Evolutionary conservation across 2,888 invertebrate species (phyloP), one percentile per base, ranked within the genome.

Genomic region (Portevinia maculata): DNA sequence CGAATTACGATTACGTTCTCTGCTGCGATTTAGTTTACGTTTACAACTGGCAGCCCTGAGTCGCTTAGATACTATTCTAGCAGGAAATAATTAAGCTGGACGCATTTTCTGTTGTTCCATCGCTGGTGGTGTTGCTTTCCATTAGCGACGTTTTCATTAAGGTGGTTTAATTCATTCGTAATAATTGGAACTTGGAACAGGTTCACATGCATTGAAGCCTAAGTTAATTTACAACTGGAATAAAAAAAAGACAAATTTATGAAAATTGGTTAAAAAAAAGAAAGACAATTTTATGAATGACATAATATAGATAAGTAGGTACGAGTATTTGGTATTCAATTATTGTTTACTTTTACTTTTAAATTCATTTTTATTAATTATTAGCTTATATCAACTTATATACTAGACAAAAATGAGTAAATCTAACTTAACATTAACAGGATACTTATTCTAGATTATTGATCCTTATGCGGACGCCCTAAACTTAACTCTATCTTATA

Each of bases 21-120:
- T 67, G 60, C 17, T 55, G 28, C 13, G 48, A 37, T 13, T 57
- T 30, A 28, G 19, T 7, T 62, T 44, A 19, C 28, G 41, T 13
- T 55, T 59, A 6, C 34, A 28, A 73, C 71, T 71, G 52, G 64
- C 8, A 55, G 30, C 19, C n/a, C n/a, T 3, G 3, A n/a, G 57
- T n/a, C 13, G 67, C 28, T n/a, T 3, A 6, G 8, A 9, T 41
- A 50, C 21, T 69, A 57, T 1, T 48, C 19, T 39, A 48, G 53
- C 53, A 32, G 21, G 17, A 59, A 65, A 67, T 67, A 65, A 67
- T 79, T 60, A 53, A 55, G 30, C 28, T 30, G 37, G 60, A 52
- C 39, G 37, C 39, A 32, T 32, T 53, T 74, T 21, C 8, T 55
- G 15, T 48, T 60, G 19, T 52, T 53, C 37, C 28, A 21, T 34